These are phyloP conservation scores for Orthosia gothica DNA, from an alignment of 2,888 invertebrate genomes.

Conservation along the genomic window DNA sequence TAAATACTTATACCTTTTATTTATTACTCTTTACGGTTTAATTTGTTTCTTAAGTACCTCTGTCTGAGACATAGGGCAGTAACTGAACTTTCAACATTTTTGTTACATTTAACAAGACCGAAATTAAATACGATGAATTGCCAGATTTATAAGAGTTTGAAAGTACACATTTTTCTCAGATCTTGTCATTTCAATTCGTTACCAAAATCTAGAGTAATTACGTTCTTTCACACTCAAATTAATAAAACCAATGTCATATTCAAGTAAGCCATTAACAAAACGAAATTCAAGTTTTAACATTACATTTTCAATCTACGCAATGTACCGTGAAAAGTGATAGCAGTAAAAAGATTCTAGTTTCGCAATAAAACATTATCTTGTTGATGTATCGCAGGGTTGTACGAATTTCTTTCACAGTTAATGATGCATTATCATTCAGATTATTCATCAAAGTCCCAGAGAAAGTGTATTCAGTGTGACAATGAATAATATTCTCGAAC, in stretches of 20 bases:
- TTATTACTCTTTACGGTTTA: conserved; percentile 8
- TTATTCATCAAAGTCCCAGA: conserved; percentile 46
- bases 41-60: conserved; percentile 30
- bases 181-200: conserved; percentile 13
- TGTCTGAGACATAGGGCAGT: not conserved
- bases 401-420: conserved; percentile 42
- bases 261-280: conserved; percentile 24
- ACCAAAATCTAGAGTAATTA: conserved; percentile 1
- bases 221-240: conserved; percentile 4
- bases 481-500: conserved; percentile 42
- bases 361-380: conserved; percentile 29
- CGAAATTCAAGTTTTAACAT: conserved; percentile 5
- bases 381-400: conserved; percentile 27
- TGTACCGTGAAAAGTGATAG: conserved; percentile 32
- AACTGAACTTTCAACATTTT: not conserved
- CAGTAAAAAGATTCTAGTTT: conserved; percentile 25
- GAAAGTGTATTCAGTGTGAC: conserved; percentile 37
- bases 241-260: conserved; percentile 15
- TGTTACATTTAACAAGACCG: not conserved
- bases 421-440: conserved; percentile 45
- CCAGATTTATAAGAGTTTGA: not conserved
- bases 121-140: not conserved
- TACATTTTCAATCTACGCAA: conserved; percentile 25
- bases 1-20: conserved; percentile 39
- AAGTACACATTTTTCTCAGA: not conserved